Base-by-base conservation (phyloP, 2,797 vertebrate species). In the Enteromius argenteus region DNA sequence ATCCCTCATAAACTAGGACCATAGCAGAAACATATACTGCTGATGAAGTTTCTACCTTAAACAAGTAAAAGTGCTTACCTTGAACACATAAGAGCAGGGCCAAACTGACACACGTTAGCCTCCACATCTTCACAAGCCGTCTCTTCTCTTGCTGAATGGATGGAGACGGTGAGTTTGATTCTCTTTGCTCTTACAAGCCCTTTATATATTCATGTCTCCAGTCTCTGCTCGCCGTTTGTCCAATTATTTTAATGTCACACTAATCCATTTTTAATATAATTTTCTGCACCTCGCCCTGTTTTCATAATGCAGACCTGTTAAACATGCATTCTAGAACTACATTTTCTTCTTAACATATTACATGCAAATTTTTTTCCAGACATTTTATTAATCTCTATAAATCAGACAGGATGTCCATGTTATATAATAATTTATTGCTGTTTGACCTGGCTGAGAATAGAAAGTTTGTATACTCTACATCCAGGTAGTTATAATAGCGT, bases 91-190 rank as follows among this genome's bases (percentile, higher is more conserved):
- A 42, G 69, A 76, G 32, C 35, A 87, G 60, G 8, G 4, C 53
- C 53, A 88, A 78, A 62, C 62, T 3, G 51, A 79, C 8, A 76
- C 74, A 66, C 19, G 3, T 60, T 75, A 71, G 27, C 71, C 23
- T 79, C 81, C 82, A 68, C 88, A 89, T 87, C 30, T 79, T 71
- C 3, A 3, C 19, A 14, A 60, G 11, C 73, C 1, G 9, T 30
- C 23, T 79, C 11, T 51, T 58, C 15, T n/a, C 21, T 6, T 27
- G 46, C 2, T 42, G 23, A 58, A 67, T 56, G 37, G 0, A 37
- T 51, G 19, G 21, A 4, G 1, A 14, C 46, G 44, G 10, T 32
- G 2, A 1, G 21, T 32, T 19, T 72, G 10, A 37, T 58, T 72
- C 27, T 44, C 37, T 64, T 44, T 27, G 21, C 5, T 62, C n/a